Percentiles rank a stretch among this genome's conserved stretches.
Conservation (phyloP, 1,140 invertebrate genomes). For the Drosophila parabipectinata region DNA sequence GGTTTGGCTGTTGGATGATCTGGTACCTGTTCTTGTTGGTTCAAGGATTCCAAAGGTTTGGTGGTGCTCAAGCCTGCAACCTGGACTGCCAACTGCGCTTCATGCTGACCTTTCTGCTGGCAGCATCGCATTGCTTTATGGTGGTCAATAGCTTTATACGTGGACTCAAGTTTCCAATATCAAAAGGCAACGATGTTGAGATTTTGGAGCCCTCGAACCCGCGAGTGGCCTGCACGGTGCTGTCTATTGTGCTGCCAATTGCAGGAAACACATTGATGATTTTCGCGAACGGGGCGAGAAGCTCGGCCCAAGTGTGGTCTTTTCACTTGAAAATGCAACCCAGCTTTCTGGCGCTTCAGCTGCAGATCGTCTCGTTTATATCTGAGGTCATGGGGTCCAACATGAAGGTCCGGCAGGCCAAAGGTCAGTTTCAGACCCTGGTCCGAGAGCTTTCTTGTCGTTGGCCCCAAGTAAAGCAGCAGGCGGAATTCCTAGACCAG, state of each 20-base stretch:
- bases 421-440: conserved; percentile 20
- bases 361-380: conserved; percentile 55
- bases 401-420: conserved; percentile 8
- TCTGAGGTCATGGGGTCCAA: conserved; percentile 50
- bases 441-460: conserved; percentile 16
- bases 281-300: neutral
- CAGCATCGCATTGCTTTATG: conserved; percentile 32
- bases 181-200: neutral
- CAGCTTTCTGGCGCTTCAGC: conserved; percentile 48
- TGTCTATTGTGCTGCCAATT: conserved; percentile 30
- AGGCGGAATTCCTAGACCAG: neutral
- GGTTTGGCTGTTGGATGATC: conserved; percentile 31
- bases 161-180: neutral
- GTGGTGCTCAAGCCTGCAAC: conserved; percentile 13
- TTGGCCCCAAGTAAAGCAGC: conserved; percentile 10
- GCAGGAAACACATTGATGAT: conserved; percentile 4
- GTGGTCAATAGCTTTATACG: conserved; percentile 43
- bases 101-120: conserved; percentile 22
- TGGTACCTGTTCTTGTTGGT: conserved; percentile 36
- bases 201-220: neutral
- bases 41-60: neutral
- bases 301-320: neutral
- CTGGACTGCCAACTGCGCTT: conserved; percentile 51
- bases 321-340: conserved; percentile 25
- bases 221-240: conserved; percentile 2